A percentile compares a stretch with the other conserved stretches of the same genome.
These are phyloP conservation scores for Cirrhinus molitorella DNA, from an alignment of 2,797 vertebrate species.

Conservation along the genomic window DNA sequence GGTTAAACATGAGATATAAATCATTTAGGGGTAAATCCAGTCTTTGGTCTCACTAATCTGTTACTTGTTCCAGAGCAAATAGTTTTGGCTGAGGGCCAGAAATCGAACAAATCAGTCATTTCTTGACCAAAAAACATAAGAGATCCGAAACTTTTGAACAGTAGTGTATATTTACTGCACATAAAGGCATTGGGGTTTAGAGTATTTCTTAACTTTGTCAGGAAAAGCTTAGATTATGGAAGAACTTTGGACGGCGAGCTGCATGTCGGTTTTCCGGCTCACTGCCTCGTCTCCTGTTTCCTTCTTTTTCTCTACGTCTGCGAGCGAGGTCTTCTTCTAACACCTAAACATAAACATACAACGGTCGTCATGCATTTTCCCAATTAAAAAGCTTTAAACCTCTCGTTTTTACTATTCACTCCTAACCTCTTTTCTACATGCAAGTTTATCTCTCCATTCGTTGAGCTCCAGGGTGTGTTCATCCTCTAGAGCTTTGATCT, in stretches of 20 bases:
- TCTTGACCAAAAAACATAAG: not conserved
- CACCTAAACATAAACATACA: slow-evolving; percentile 62
- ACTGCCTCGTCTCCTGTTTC: slow-evolving; percentile 53
- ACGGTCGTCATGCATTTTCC: not conserved
- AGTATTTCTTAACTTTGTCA: slow-evolving; percentile 26
- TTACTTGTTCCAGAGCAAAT: too few species aligned
- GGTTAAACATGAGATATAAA: too few species aligned
- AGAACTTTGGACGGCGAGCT: slow-evolving; percentile 57
- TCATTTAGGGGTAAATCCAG: too few species aligned
- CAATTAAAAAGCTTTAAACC: not conserved
- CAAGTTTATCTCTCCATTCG: slow-evolving; percentile 73
- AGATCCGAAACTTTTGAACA: not conserved
- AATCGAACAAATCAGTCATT: not conserved
- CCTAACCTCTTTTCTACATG: slow-evolving; percentile 71
- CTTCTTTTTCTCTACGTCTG: slow-evolving; percentile 56
- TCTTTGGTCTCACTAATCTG: too few species aligned
- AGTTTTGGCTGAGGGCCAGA: too few species aligned
- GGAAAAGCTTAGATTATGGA: slow-evolving; percentile 58
- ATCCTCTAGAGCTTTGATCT: slow-evolving; percentile 72
- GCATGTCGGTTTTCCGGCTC: slow-evolving; percentile 52
- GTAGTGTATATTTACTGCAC: not conserved
- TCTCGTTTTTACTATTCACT: not conserved
- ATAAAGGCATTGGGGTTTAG: slow-evolving; percentile 21
- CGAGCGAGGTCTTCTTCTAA: slow-evolving; percentile 74
- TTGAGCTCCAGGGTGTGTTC: slow-evolving; percentile 76